phyloP scores from a whole-genome alignment of 2,888 invertebrate species.

The Allolobophora icterica region DNA sequence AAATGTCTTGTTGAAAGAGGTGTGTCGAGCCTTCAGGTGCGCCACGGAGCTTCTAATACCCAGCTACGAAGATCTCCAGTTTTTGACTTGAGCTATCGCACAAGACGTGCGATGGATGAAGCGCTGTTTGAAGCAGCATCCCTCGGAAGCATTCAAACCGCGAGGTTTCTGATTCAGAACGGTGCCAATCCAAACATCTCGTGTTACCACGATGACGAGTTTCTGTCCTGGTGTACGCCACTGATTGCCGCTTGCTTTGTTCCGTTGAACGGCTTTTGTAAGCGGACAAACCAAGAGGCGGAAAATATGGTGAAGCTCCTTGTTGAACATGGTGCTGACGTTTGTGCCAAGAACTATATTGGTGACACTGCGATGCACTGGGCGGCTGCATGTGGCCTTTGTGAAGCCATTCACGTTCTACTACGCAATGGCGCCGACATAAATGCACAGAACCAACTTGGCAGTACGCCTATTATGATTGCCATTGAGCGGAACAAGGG shows the following conservation, averaged over 20 bases:
- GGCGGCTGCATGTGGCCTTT: slow-evolving; percentile 29
- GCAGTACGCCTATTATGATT: slow-evolving; percentile 28
- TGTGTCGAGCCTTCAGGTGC: not conserved
- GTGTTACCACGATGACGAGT: slow-evolving; percentile 38
- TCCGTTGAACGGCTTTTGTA: slow-evolving; percentile 1
- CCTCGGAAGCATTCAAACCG: not conserved
- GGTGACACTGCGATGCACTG: slow-evolving; percentile 38
- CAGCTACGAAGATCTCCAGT: not conserved
- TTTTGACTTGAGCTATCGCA: not conserved
- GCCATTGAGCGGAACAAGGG: not conserved
- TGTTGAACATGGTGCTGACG: slow-evolving; percentile 30
- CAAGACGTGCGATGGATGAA: slow-evolving; percentile 28
- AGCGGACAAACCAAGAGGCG: not conserved
- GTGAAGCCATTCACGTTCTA: not conserved
- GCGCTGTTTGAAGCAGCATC: slow-evolving; percentile 34
- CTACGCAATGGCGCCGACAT: slow-evolving; percentile 34
- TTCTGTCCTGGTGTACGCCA: slow-evolving; percentile 37
- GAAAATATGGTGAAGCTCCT: not conserved
- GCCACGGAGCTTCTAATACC: not conserved
- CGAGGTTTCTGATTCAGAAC: slow-evolving; percentile 11
- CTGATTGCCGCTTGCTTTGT: slow-evolving; percentile 33
- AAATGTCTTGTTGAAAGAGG: not conserved
- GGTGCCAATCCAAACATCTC: slow-evolving; percentile 29
- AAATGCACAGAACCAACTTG: slow-evolving; percentile 18
- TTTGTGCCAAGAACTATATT: slow-evolving; percentile 20